These are phyloP conservation scores for Onychomys torridus DNA, from an alignment of 2,797 vertebrate genomes.

Conservation along the genomic window DNA sequence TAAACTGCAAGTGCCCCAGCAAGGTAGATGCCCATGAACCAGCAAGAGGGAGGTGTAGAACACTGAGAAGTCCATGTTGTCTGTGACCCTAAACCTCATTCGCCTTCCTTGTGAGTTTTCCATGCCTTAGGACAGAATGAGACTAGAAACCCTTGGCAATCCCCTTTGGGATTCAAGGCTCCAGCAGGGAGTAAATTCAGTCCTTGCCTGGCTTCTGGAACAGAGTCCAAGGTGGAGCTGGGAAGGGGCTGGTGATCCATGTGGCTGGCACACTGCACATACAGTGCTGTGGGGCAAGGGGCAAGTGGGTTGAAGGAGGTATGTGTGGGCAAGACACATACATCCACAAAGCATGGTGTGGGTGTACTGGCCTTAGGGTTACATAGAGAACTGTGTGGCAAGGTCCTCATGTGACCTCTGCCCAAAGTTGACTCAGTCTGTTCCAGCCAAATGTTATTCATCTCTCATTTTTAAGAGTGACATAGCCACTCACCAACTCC, in stretches of 20 bases:
- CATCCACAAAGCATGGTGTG: not conserved
- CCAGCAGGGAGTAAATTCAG: not conserved
- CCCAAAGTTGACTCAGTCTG: slow-evolving; percentile 8
- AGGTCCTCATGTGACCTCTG: slow-evolving; percentile 55
- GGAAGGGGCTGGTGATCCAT: not conserved
- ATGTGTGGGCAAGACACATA: not conserved
- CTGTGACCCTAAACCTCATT: not conserved
- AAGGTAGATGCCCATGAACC: not conserved
- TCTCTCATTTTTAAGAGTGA: not conserved
- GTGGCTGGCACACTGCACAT: not conserved
- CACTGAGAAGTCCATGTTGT: not conserved
- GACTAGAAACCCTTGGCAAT: not conserved
- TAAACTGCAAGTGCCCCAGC: not conserved
- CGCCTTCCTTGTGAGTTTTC: not conserved
- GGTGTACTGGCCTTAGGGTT: not conserved
- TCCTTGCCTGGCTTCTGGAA: not conserved
- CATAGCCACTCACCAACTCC: slow-evolving; percentile 9
- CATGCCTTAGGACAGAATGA: not conserved
- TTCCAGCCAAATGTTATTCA: slow-evolving; percentile 61
- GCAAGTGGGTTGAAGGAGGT: not conserved
- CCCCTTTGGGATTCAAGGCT: not conserved
- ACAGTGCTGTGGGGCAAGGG: not conserved
- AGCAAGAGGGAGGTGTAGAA: not conserved
- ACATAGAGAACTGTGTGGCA: not conserved
- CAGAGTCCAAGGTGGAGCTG: not conserved